These are phyloP conservation scores for Nymphalis urticae DNA, from an alignment of 2,888 invertebrate species.

Conservation along the genomic window DNA sequence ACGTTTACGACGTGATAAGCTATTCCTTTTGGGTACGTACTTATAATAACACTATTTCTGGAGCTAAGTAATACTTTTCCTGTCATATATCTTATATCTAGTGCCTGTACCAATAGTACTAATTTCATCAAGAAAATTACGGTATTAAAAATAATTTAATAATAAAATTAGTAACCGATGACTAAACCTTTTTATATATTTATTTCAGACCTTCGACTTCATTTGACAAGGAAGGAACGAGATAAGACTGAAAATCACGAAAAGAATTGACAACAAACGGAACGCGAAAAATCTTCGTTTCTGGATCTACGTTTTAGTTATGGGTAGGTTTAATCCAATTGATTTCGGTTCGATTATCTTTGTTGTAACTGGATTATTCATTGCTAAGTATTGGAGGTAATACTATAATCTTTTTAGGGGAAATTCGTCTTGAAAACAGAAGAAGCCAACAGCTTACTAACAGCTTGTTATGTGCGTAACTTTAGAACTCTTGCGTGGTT, in stretches of 20 bases:
- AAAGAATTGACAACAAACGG: not conserved
- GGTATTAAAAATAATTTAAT: too few species aligned
- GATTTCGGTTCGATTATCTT: constrained; percentile 17
- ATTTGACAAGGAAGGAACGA: too few species aligned
- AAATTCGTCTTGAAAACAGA: constrained; percentile 25
- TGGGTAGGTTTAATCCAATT: constrained; percentile 16
- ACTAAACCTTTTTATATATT: too few species aligned
- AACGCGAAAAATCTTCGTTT: not conserved
- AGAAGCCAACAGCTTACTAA: constrained; percentile 1
- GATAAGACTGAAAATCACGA: not conserved
- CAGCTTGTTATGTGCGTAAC: not conserved
- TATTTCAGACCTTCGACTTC: too few species aligned
- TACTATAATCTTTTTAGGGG: constrained; percentile 9
- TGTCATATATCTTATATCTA: too few species aligned
- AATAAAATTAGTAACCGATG: too few species aligned
- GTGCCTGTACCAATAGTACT: too few species aligned
- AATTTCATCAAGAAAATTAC: too few species aligned
- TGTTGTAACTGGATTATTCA: constrained; percentile 24
- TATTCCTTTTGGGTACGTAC: too few species aligned
- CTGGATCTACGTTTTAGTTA: not conserved
- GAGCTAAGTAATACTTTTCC: too few species aligned
- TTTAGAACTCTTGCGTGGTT: not conserved
- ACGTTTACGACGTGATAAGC: too few species aligned
- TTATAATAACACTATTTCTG: too few species aligned
- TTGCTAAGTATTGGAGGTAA: constrained; percentile 1